phyloP scores from a whole-genome alignment of 92 coral and sea anemone genomes.

The Umimayanthus chanpuru region DNA sequence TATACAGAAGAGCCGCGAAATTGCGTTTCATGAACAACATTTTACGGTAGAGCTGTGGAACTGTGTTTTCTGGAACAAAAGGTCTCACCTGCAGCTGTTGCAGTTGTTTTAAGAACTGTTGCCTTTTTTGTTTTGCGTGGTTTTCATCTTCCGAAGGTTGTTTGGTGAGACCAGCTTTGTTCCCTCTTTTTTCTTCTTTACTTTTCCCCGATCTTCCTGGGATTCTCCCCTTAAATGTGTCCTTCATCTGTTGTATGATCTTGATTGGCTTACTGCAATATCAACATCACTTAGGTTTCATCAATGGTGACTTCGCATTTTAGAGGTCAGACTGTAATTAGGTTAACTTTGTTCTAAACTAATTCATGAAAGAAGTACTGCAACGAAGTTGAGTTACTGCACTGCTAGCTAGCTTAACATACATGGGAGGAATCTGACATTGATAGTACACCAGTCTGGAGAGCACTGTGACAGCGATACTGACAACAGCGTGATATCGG shows the following conservation, averaged over 20 bases:
- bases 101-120: background rate
- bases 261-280: slow-evolving; percentile 28
- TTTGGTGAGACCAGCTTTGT: background rate
- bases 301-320: background rate
- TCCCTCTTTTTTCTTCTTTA: slow-evolving; percentile 9
- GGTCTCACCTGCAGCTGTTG: background rate
- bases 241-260: slow-evolving; percentile 35
- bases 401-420: too few species aligned
- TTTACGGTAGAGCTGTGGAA: background rate
- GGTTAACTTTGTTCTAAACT: too few species aligned
- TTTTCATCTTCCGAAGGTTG: slow-evolving; percentile 11
- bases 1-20: background rate
- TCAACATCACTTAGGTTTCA: background rate
- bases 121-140: background rate
- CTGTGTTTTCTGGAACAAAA: background rate
- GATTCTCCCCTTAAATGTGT: background rate
- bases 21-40: background rate
- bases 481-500: too few species aligned
- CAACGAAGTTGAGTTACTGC: too few species aligned
- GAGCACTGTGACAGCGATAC: too few species aligned
- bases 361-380: too few species aligned
- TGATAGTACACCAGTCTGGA: too few species aligned
- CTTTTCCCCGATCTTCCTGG: background rate
- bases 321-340: background rate
- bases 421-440: too few species aligned